A percentile compares a stretch with the other conserved stretches of the same genome.
These are phyloP conservation scores for Platygyra sinensis DNA, from an alignment of 64 coral and sea anemone species.

Conservation along the genomic window DNA sequence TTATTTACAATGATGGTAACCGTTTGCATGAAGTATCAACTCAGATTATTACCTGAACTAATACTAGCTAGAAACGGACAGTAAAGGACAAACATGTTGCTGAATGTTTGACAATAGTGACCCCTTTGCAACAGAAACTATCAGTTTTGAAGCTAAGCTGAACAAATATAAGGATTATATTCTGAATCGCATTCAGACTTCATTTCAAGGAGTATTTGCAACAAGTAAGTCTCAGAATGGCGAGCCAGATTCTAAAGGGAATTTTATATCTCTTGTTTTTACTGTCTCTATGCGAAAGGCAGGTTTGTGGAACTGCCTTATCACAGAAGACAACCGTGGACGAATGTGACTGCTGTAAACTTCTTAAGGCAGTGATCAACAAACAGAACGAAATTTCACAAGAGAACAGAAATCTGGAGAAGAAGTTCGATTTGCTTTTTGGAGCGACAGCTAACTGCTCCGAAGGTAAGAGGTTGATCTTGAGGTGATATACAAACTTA, in stretches of 20 bases:
- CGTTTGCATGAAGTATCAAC: background rate
- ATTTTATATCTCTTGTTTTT: background rate
- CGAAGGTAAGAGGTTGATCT: background rate
- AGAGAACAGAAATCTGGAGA: background rate
- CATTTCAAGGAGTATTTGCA: too few relatives aligned
- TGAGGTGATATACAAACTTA: background rate
- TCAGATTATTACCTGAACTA: background rate
- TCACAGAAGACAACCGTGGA: background rate
- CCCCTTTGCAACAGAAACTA: too few relatives aligned
- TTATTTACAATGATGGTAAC: too few relatives aligned
- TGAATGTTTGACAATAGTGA: too few relatives aligned
- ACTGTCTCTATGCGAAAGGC: background rate
- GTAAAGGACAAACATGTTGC: too few relatives aligned
- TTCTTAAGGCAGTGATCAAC: background rate
- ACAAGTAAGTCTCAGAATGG: background rate
- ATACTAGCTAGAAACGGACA: background rate
- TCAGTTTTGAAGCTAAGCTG: background rate
- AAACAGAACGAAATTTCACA: background rate
- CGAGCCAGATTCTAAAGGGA: background rate
- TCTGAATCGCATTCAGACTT: background rate
- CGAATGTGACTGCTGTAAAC: background rate
- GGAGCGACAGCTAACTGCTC: background rate
- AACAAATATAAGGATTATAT: background rate
- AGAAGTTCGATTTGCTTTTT: conserved; percentile 23
- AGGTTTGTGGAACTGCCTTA: background rate